A percentile compares a stretch with the other conserved stretches of the same genome.
These are phyloP conservation scores for Poliocrania exsul DNA, from an alignment of 2,797 vertebrate genomes.

Conservation along the genomic window DNA sequence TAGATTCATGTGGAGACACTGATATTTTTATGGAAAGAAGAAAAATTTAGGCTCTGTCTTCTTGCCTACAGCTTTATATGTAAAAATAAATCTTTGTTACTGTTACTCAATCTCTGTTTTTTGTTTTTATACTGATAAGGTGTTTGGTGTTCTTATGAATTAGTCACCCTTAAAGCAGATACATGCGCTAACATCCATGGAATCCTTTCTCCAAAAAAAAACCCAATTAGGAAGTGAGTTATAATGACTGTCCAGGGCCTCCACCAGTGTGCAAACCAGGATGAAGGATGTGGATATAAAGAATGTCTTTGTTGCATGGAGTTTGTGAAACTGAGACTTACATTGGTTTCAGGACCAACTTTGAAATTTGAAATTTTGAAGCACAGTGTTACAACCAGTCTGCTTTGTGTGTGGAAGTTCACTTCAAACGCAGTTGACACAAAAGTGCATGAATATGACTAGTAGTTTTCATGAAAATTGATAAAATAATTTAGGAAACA, in stretches of 20 bases:
- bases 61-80: background rate
- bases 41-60: background rate
- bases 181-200: background rate
- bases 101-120: background rate
- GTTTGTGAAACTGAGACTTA: background rate
- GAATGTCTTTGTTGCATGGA: background rate
- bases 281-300: background rate
- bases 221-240: background rate
- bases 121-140: background rate
- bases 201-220: background rate
- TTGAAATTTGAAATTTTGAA: background rate
- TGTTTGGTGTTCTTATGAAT: background rate
- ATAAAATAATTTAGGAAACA: background rate
- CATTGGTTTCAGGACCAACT: background rate
- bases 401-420: background rate
- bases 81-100: background rate
- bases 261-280: fast-evolving
- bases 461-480: background rate
- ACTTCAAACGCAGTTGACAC: background rate
- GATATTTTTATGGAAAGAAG: background rate
- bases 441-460: background rate
- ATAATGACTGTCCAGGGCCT: background rate
- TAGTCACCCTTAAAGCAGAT: background rate
- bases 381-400: background rate
- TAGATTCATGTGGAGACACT: background rate